A percentile compares a stretch with the other conserved stretches of the same genome.
phyloP scores from a whole-genome alignment of 2,797 vertebrate genomes.

The Epinephelus malabaricus region DNA sequence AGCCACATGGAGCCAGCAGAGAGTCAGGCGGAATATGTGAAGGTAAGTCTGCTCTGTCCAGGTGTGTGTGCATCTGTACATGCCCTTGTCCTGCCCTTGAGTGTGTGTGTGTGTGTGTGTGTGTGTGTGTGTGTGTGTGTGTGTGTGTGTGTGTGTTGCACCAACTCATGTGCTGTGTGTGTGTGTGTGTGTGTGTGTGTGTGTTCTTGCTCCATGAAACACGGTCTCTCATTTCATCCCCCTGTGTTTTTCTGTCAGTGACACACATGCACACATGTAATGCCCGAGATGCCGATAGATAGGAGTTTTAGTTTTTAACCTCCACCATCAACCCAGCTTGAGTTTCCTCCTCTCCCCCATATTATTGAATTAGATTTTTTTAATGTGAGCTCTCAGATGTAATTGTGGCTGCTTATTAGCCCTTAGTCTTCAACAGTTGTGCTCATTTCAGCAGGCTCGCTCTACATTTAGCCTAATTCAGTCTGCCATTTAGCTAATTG shows the following conservation, averaged over 20 bases:
- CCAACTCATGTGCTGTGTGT: background rate
- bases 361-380: constrained; percentile 63
- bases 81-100: background rate
- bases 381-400: constrained; percentile 59
- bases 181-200: background rate
- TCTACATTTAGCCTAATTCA: constrained; percentile 72
- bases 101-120: background rate
- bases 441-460: constrained; percentile 65
- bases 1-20: constrained; percentile 67
- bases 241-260: background rate
- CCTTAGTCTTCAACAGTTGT: constrained; percentile 44
- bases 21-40: constrained; percentile 52
- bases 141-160: background rate
- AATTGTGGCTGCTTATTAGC: constrained; percentile 65
- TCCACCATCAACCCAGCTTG: constrained; percentile 1
- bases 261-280: constrained; percentile 22
- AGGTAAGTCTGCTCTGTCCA: constrained; percentile 63
- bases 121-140: background rate
- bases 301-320: constrained; percentile 13
- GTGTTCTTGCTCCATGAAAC: background rate
- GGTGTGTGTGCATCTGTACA: constrained; percentile 2
- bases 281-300: constrained; percentile 14
- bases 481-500: constrained; percentile 75
- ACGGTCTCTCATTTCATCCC: background rate
- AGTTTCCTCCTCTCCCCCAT: constrained; percentile 29